Percentiles rank a stretch among this genome's conserved stretches.
These are phyloP conservation scores for Brenthis hecate DNA, from an alignment of 2,888 invertebrate genomes.

Conservation along the genomic window DNA sequence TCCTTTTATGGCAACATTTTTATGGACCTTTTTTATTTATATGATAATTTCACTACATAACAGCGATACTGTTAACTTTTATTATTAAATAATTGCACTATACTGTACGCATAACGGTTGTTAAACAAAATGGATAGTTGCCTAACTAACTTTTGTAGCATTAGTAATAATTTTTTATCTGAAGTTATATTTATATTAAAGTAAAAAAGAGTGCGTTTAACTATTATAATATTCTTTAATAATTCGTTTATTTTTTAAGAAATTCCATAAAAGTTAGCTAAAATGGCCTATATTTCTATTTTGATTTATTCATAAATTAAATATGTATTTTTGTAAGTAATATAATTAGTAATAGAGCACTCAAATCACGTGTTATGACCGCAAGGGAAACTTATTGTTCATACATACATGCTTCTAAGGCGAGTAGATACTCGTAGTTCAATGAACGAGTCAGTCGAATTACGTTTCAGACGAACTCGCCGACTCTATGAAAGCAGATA, in stretches of 20 bases:
- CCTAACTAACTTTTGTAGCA: conserved; percentile 13
- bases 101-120: conserved; percentile 23
- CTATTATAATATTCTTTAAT: too few species aligned
- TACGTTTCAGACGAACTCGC: conserved; percentile 17
- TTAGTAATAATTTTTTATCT: neutral
- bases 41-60: conserved; percentile 11
- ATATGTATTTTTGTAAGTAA: neutral
- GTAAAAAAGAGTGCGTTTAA: too few species aligned
- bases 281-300: too few species aligned
- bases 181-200: neutral
- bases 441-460: conserved; percentile 25
- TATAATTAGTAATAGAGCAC: neutral
- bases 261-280: too few species aligned
- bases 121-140: conserved; percentile 28
- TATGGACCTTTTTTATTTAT: conserved; percentile 12
- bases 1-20: conserved; percentile 5
- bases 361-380: conserved; percentile 5
- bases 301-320: neutral
- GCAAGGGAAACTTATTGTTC: conserved; percentile 9
- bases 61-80: conserved; percentile 21
- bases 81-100: conserved; percentile 27
- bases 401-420: conserved; percentile 1
- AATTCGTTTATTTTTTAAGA: too few species aligned
- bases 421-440: conserved; percentile 12
- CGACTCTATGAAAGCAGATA: conserved; percentile 15